phyloP scores from a whole-genome alignment of 1,140 invertebrate species.

The Listronotus bonariensis region DNA sequence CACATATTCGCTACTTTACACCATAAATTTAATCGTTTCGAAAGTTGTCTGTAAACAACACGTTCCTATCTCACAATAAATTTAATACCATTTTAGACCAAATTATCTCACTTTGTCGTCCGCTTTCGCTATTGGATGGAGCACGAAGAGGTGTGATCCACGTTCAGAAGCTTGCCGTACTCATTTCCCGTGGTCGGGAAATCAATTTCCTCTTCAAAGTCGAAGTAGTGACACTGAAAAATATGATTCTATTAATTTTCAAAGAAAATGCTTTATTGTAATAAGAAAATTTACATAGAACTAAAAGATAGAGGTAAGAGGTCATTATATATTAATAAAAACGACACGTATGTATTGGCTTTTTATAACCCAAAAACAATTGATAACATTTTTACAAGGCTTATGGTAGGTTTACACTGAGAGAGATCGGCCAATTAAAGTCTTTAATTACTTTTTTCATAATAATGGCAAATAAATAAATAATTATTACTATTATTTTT shows the following conservation, averaged over 20 bases:
- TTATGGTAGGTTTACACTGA: no score
- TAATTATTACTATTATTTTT: no score
- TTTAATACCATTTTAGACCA: slow-evolving; percentile 18
- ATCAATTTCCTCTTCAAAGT: slow-evolving; percentile 54
- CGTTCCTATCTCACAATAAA: neutral
- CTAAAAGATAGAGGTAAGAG: neutral
- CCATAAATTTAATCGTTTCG: neutral
- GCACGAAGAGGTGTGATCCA: slow-evolving; percentile 52
- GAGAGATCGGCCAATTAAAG: no score
- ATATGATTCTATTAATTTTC: slow-evolving; percentile 26
- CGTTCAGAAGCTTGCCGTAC: slow-evolving; percentile 42
- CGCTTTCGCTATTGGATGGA: slow-evolving; percentile 51
- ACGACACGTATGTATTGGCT: no score
- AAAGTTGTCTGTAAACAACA: neutral
- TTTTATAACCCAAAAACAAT: no score
- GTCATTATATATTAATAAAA: no score
- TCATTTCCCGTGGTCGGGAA: slow-evolving; percentile 44
- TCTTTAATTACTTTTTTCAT: no score
- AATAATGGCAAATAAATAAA: no score
- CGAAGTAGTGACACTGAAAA: slow-evolving; percentile 55
- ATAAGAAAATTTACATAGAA: slow-evolving; percentile 1
- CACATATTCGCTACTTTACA: neutral
- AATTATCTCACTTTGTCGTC: neutral
- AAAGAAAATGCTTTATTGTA: neutral
- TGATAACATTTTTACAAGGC: no score